Base-by-base conservation (phyloP, 2,888 invertebrate species). In the Melangyna quadrimaculata region DNA sequence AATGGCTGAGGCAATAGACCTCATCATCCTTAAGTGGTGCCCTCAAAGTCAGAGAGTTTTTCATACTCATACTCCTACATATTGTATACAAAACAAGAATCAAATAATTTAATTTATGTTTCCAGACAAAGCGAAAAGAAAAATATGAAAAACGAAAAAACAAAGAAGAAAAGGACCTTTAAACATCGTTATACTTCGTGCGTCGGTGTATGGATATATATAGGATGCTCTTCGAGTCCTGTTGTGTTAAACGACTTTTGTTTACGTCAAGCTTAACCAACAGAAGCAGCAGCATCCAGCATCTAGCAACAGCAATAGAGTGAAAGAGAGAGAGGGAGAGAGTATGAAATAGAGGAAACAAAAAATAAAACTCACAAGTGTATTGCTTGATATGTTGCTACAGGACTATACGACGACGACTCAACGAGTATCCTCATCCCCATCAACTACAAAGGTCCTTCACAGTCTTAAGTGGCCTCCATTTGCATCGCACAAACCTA, bases 71-170 rank as follows among this genome's bases (percentile, higher is more conserved):
- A 40, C n/a, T n/a, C n/a, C n/a, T n/a, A 12, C 9, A 32, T 9
- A 32, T 12, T 12, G 3, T 37, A 24, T 24, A 78, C 48, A 61
- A 67, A 53, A 70, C 75, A 79, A 65, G 86, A 73, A 86, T 73
- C 77, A 86, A 86, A 86, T 86, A 81, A 86, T 86, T 86, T 86
- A 86, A 86, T 86, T 86, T 86, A 78, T 86, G 77, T 86, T n/a
- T 63, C 27, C 37, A 86, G 81, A 81, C 73, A 70, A 51, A 32
- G 48, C 22, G n/a, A 24, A 51, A 24, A 51, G 71, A 80, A 80
- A 75, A 74, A 57, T 59, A 84, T 59, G 29, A 51, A 51, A 77
- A n/a, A n/a, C n/a, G n/a, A n/a, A 51, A 51, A 77, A 69, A 40
- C 65, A 53, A 69, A 59, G 48, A 57, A 48, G 17, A 70, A 70